These are phyloP conservation scores for Colius striatus DNA, from an alignment of 2,113 vertebrate species.

Conservation along the genomic window DNA sequence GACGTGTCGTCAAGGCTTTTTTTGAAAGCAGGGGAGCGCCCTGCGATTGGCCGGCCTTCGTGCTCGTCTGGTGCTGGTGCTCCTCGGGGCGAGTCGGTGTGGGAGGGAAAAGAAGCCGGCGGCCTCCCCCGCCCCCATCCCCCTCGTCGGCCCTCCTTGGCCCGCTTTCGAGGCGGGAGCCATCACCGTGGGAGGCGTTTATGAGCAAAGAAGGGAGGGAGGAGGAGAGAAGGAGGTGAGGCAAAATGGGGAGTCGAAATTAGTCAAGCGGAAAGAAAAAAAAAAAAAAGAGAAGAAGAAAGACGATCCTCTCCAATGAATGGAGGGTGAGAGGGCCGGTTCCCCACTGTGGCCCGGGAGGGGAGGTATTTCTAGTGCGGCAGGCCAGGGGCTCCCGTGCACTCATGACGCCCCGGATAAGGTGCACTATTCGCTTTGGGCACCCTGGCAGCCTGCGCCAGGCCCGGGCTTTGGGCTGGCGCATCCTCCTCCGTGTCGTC, in stretches of 20 bases:
- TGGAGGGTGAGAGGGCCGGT: conserved; percentile 1
- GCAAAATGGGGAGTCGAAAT: background rate
- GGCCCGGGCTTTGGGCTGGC: background rate
- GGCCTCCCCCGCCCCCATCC: background rate
- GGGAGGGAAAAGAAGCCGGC: background rate
- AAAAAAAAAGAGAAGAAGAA: too few relatives aligned
- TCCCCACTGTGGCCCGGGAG: background rate
- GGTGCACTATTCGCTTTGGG: background rate
- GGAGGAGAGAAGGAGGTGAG: background rate
- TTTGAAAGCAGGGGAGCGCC: conserved; percentile 22
- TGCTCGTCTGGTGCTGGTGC: background rate
- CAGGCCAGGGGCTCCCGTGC: background rate
- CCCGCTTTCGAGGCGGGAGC: background rate
- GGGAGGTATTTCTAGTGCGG: background rate
- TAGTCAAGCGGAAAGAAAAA: background rate
- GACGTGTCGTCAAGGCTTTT: conserved; percentile 37
- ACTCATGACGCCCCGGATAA: background rate
- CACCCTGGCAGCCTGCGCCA: background rate
- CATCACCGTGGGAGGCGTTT: background rate
- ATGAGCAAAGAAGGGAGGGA: background rate
- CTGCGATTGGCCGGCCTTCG: conserved; percentile 8
- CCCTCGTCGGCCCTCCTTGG: background rate
- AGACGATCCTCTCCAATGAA: conserved; percentile 37
- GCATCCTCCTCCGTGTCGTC: background rate
- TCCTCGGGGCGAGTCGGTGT: background rate